Percentiles rank a stretch among this genome's conserved stretches.
These are phyloP conservation scores for Drosophila monieri DNA, from an alignment of 2,888 invertebrate genomes.

Conservation along the genomic window DNA sequence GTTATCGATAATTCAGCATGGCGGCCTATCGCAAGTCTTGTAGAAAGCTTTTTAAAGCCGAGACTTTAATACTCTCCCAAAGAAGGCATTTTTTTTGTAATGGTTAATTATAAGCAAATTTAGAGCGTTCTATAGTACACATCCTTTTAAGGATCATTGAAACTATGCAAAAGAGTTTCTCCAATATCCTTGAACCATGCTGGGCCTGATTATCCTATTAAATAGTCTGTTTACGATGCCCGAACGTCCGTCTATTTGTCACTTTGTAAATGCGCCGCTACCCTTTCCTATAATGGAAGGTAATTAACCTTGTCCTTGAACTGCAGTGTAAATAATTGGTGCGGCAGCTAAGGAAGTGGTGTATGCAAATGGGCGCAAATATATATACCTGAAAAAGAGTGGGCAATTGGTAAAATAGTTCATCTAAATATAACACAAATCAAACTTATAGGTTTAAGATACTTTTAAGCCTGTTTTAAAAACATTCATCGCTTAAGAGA, in stretches of 20 bases:
- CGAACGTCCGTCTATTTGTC: conserved; percentile 32
- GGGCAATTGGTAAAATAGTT: background rate
- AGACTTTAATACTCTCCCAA: background rate
- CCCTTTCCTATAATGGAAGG: conserved; percentile 44
- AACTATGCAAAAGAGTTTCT: conserved; percentile 14
- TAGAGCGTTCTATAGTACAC: background rate
- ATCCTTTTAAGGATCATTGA: background rate
- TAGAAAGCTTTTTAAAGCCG: background rate
- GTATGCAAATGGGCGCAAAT: conserved; percentile 20
- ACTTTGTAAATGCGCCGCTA: conserved; percentile 27
- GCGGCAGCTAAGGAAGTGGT: conserved; percentile 10
- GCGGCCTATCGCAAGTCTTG: background rate
- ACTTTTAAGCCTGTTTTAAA: background rate
- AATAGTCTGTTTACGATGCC: conserved; percentile 25
- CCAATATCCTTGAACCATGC: conserved; percentile 31
- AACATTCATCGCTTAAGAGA: background rate
- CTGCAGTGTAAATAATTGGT: conserved; percentile 16
- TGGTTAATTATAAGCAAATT: too few species aligned
- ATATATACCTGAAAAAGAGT: background rate
- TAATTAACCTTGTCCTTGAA: conserved; percentile 51
- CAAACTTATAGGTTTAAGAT: background rate
- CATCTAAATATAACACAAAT: background rate
- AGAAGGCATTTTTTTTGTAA: background rate
- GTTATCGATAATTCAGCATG: conserved; percentile 1
- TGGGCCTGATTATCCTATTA: conserved; percentile 36